These are phyloP conservation scores for Adoxophyes honmai DNA, from an alignment of 1,140 invertebrate species.

Conservation along the genomic window DNA sequence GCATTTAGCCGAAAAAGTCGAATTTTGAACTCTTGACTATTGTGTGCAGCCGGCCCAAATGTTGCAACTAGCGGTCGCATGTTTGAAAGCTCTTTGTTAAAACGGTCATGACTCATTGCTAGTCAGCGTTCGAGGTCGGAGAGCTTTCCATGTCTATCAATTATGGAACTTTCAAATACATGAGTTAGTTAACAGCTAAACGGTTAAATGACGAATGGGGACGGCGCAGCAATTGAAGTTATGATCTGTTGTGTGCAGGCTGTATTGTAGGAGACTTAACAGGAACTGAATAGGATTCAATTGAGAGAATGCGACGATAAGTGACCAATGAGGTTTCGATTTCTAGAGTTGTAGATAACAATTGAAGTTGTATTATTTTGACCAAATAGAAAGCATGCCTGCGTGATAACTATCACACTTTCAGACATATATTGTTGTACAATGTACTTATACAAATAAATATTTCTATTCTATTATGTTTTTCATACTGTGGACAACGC, in stretches of 20 bases:
- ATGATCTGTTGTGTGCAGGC: neutral
- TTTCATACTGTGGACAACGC: too few species aligned
- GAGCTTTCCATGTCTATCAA: conserved; percentile 34
- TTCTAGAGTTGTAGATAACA: too few species aligned
- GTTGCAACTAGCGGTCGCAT: conserved; percentile 1
- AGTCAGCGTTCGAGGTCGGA: conserved; percentile 42
- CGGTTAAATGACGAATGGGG: conserved; percentile 1
- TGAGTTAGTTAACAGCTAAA: neutral
- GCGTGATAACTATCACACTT: too few species aligned
- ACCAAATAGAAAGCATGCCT: too few species aligned
- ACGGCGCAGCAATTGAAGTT: neutral
- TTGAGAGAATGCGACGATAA: too few species aligned
- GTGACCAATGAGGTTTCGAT: too few species aligned
- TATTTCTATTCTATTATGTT: too few species aligned
- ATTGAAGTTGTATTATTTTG: too few species aligned
- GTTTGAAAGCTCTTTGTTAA: conserved; percentile 23
- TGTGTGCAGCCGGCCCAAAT: neutral
- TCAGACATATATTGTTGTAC: too few species aligned
- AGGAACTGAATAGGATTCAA: too few species aligned
- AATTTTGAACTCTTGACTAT: conserved; percentile 4
- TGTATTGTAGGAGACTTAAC: neutral
- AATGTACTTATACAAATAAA: too few species aligned
- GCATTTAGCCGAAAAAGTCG: neutral
- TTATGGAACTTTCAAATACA: conserved; percentile 33
- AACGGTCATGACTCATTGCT: conserved; percentile 30